Conservation (phyloP, 2,113 vertebrate genomes). For the Pluvianellus socialis region DNA sequence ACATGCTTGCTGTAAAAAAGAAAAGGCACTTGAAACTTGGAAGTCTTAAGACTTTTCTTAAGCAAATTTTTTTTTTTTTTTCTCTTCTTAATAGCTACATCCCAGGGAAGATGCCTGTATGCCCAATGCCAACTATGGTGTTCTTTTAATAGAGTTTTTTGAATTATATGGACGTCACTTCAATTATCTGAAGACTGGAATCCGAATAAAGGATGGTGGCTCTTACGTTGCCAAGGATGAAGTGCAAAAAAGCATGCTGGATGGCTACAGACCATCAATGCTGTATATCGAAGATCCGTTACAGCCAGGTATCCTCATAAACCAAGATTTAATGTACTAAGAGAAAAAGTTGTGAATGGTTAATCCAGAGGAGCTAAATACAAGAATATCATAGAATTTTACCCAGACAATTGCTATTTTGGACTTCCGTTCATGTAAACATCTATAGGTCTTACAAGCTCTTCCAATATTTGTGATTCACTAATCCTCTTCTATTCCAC, state of each 20-base stretch:
- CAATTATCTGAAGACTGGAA: constrained; percentile 98
- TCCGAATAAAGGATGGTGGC: constrained; percentile 97
- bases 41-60: neutral
- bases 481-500: neutral
- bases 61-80: neutral
- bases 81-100: constrained; percentile 83
- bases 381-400: neutral
- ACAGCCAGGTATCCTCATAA: constrained; percentile 85
- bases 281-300: constrained; percentile 96
- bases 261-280: constrained; percentile 97
- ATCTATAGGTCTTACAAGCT: neutral
- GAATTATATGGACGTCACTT: constrained; percentile 97
- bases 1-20: neutral
- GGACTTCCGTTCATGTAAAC: neutral
- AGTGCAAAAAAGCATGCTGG: constrained; percentile 94
- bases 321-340: neutral
- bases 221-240: constrained; percentile 98
- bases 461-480: neutral
- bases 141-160: constrained; percentile 98
- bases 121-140: constrained; percentile 93
- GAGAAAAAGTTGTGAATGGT: neutral
- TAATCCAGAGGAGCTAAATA: neutral
- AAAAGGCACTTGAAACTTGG: neutral
- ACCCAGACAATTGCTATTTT: neutral
- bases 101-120: constrained; percentile 92